These are phyloP conservation scores for Zaprionus obscuricornis DNA, from an alignment of 2,888 invertebrate species.

Conservation along the genomic window DNA sequence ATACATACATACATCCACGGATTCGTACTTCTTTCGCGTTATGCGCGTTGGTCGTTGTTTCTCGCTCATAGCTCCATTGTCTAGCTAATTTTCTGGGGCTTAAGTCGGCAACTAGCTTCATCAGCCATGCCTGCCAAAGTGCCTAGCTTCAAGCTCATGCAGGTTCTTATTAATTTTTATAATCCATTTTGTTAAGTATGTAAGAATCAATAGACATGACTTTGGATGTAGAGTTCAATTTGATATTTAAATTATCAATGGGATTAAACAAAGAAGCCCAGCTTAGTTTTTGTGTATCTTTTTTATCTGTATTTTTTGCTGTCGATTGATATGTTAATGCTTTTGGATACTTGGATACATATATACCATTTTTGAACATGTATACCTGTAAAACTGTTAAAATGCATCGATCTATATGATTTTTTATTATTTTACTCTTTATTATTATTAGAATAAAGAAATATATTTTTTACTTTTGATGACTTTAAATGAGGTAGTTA, in stretches of 20 bases:
- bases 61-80: conserved; percentile 56
- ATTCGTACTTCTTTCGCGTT: conserved; percentile 40
- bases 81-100: conserved; percentile 67
- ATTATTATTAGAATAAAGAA: too few relatives aligned
- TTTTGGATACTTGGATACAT: too few relatives aligned
- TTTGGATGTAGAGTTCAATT: conserved; percentile 30
- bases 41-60: conserved; percentile 26
- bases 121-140: conserved; percentile 27
- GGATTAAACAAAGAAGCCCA: conserved; percentile 37
- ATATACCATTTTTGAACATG: too few relatives aligned
- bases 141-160: conserved; percentile 31
- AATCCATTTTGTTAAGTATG: conserved; percentile 55
- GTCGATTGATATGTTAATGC: too few relatives aligned
- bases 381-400: too few relatives aligned
- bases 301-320: too few relatives aligned
- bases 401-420: too few relatives aligned
- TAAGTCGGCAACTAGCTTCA: conserved; percentile 47
- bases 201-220: background rate
- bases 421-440: too few relatives aligned
- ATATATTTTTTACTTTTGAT: too few relatives aligned
- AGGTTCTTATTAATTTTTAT: conserved; percentile 65
- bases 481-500: too few relatives aligned
- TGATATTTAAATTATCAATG: background rate
- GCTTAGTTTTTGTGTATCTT: too few relatives aligned
- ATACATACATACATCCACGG: conserved; percentile 1